These are phyloP conservation scores for Nymphalis polychloros DNA, from an alignment of 2,888 invertebrate genomes.

Conservation along the genomic window DNA sequence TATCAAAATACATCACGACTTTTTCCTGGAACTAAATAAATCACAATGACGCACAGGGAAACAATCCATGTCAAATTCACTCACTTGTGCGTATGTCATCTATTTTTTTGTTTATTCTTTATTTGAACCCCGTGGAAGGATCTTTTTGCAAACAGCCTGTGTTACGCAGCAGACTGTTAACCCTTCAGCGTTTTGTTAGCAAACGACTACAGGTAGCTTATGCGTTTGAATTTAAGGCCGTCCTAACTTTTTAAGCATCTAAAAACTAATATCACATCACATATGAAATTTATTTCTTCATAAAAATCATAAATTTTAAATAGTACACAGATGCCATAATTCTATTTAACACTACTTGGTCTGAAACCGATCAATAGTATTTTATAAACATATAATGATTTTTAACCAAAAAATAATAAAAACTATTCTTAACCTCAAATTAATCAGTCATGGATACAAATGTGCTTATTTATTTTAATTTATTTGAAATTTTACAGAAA, in stretches of 20 bases:
- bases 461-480: too few species aligned
- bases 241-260: conserved; percentile 41
- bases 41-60: conserved; percentile 36
- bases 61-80: conserved; percentile 46
- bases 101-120: conserved; percentile 54
- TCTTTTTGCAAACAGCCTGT: conserved; percentile 62
- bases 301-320: too few species aligned
- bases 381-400: too few species aligned
- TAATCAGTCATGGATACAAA: too few species aligned
- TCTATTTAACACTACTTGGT: too few species aligned
- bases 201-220: conserved; percentile 55
- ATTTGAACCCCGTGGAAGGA: conserved; percentile 55
- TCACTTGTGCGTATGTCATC: conserved; percentile 41
- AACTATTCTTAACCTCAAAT: too few species aligned
- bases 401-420: too few species aligned
- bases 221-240: conserved; percentile 58
- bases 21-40: conserved; percentile 26
- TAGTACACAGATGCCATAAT: too few species aligned
- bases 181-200: conserved; percentile 69
- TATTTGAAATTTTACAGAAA: too few species aligned
- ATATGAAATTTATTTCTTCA: too few species aligned
- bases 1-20: conserved; percentile 20
- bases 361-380: too few species aligned
- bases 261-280: not conserved
- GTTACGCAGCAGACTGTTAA: conserved; percentile 74